phyloP scores from a whole-genome alignment of 2,113 vertebrate genomes.

The Blennius ocellaris region DNA sequence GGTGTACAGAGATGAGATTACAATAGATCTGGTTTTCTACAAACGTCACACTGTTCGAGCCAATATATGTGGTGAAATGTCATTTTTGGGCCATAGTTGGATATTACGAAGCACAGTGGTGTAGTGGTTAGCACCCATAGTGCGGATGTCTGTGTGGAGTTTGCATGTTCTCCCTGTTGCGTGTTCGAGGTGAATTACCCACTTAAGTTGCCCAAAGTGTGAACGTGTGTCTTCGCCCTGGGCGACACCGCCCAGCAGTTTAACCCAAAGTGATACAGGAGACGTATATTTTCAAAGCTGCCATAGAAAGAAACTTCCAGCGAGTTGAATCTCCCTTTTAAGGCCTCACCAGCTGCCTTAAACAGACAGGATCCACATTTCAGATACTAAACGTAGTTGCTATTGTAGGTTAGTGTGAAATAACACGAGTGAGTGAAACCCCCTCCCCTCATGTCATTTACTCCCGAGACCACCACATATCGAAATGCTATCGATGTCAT shows the following conservation, averaged over 20 bases:
- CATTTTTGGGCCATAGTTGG: constrained; percentile 11
- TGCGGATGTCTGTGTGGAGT: too few relatives aligned
- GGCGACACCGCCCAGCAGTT: too few relatives aligned
- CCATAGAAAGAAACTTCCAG: constrained; percentile 14
- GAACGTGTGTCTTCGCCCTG: too few relatives aligned
- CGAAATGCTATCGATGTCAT: constrained; percentile 63
- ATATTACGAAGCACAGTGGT: background rate
- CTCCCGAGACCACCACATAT: constrained; percentile 42
- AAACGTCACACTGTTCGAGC: constrained; percentile 7
- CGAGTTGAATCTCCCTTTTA: constrained; percentile 13
- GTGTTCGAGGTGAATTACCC: too few relatives aligned
- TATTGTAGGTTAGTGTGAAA: background rate
- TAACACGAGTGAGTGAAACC: background rate
- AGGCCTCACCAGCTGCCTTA: constrained; percentile 71
- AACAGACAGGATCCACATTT: background rate
- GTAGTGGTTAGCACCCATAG: too few relatives aligned
- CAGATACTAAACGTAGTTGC: background rate
- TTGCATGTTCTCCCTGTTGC: too few relatives aligned
- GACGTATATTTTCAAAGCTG: background rate
- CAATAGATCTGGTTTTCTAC: background rate
- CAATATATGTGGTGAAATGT: constrained; percentile 8
- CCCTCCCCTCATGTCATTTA: background rate
- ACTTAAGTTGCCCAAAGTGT: too few relatives aligned
- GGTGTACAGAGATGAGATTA: background rate
- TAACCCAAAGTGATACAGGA: too few relatives aligned